phyloP scores from a whole-genome alignment of 2,797 vertebrate genomes.

The Hafferia zeledoni region DNA sequence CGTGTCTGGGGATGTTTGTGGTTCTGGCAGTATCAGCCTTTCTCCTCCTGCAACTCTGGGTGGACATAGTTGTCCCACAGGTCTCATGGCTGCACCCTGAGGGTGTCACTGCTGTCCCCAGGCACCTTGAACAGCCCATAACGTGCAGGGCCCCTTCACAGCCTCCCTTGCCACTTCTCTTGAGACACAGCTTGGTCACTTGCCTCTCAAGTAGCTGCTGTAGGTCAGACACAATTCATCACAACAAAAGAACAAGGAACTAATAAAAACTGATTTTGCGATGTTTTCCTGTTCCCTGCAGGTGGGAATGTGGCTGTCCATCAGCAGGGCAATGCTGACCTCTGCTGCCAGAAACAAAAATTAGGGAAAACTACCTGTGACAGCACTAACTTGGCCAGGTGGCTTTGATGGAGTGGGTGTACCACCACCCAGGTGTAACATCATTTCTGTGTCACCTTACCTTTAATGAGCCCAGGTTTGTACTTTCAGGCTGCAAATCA shows the following conservation, averaged over 20 bases:
- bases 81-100: neutral
- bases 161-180: neutral
- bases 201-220: neutral
- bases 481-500: neutral
- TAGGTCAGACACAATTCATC: neutral
- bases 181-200: neutral
- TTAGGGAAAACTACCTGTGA: neutral
- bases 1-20: accelerated
- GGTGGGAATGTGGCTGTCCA: neutral
- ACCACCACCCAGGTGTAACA: neutral
- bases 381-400: neutral
- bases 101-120: accelerated
- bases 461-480: neutral
- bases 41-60: neutral
- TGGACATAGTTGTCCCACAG: neutral
- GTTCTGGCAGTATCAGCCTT: neutral
- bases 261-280: neutral
- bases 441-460: neutral
- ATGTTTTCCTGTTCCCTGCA: neutral
- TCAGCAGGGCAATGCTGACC: constrained; percentile 75
- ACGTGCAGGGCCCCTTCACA: neutral
- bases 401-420: neutral
- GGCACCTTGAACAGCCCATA: neutral
- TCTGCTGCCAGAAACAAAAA: constrained; percentile 73
- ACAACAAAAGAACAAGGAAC: neutral